phyloP scores from a whole-genome alignment of 2,113 vertebrate genomes.

The pig (Sus scrofa) region T2T-Sscrofa CM000825.6:79447501-79448000 shows the following conservation, averaged over 20 bases:
- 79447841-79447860: slow-evolving; percentile 35
- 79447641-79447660: background rate
- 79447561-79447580: slow-evolving; percentile 36
- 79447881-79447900: background rate
- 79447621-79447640: background rate
- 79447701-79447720: background rate
- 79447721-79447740: background rate
- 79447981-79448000: background rate
- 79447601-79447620: background rate
- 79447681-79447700: background rate
- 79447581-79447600: background rate
- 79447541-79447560: background rate
- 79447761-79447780: slow-evolving; percentile 56
- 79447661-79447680: background rate
- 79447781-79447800: slow-evolving; percentile 35
- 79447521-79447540: slow-evolving; percentile 36
- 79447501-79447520: background rate
- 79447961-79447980: background rate
- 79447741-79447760: slow-evolving; percentile 70
- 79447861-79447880: slow-evolving; percentile 18
- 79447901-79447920: slow-evolving; percentile 33
- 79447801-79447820: background rate
- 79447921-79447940: background rate
- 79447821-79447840: slow-evolving; percentile 48
- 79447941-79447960: background rate